Base-by-base conservation (phyloP, 2,888 invertebrate species). In the Rotaria sp. region DNA sequence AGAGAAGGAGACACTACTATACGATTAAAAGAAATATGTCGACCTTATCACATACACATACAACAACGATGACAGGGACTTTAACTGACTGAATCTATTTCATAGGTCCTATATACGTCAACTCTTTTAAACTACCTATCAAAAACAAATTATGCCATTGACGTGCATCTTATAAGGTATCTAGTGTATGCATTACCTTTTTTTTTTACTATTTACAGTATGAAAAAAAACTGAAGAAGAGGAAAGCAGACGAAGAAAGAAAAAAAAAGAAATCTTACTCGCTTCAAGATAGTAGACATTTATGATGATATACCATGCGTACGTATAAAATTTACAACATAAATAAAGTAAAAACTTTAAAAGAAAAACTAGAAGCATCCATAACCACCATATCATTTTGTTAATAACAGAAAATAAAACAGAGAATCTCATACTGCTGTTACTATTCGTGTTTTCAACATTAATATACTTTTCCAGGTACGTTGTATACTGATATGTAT, bases 211-310 rank as follows among this genome's bases (percentile, higher is more conserved):
- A 21, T 67, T 35, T 13, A 18, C 5, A 21, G 10, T 18, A 7
- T 15, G 35, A 67, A 26, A 52, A 55, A 26, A 55, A 55, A 4
- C 0, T 7, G 55, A 55, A 30, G 18, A 67, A 21, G 26, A 67
- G 35, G 30, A 67, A 67, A 50, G 0, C 18, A 50, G 21, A 18
- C 35, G 7, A 35, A 67, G 30, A 67, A 67, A 21, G 35, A 67
- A 67, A 35, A 21, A 67, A 67, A 67, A 67, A 35, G 67, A 67
- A 67, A 67, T 67, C 67, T 67, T 67, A 67, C 67, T 67, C 67
- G 35, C 67, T 21, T 35, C 67, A 67, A 67, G 67, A 67, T 67
- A 67, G 30, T 67, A 67, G 67, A 67, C 67, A 67, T 67, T 67
- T 67, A 67, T 67, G 35, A 67, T 67, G 67, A 21, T 67, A 67